Percentiles rank a stretch among this genome's conserved stretches.
phyloP scores from a whole-genome alignment of 2,888 invertebrate species.

The Catocala nupta region DNA sequence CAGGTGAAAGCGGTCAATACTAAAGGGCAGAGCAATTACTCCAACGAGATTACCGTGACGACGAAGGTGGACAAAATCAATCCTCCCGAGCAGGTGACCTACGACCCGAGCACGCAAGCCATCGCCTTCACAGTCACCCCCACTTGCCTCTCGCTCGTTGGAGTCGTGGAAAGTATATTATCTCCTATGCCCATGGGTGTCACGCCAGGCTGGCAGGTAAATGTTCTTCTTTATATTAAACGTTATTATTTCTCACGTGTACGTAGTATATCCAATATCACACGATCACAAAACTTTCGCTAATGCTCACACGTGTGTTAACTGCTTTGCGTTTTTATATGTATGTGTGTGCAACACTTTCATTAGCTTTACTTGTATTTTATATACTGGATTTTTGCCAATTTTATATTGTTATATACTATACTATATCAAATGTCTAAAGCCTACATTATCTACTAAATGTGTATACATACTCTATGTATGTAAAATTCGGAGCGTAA shows the following conservation, averaged over 20 bases:
- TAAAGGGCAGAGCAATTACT: conserved; percentile 95
- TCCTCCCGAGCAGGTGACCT: conserved; percentile 93
- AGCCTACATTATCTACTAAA: too few species aligned
- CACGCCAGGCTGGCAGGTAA: conserved; percentile 76
- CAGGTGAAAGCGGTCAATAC: conserved; percentile 95
- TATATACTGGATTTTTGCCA: too few species aligned
- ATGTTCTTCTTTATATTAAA: conserved; percentile 3
- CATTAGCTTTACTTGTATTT: conserved; percentile 2
- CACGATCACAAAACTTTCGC: conserved; percentile 16
- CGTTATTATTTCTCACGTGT: background rate
- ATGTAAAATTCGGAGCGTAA: too few species aligned
- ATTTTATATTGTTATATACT: too few species aligned
- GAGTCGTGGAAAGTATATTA: conserved; percentile 91
- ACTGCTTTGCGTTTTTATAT: conserved; percentile 17
- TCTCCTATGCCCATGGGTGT: conserved; percentile 70
- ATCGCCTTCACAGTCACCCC: conserved; percentile 93
- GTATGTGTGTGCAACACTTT: background rate
- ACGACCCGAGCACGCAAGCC: conserved; percentile 92
- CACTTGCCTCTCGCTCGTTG: conserved; percentile 92
- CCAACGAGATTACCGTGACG: conserved; percentile 93
- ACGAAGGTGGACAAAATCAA: conserved; percentile 95
- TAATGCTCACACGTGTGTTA: conserved; percentile 17
- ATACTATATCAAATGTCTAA: too few species aligned
- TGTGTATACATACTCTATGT: too few species aligned
- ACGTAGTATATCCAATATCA: conserved; percentile 4